Conservation (phyloP, 2,888 invertebrate species). For the Pterostichus niger region DNA sequence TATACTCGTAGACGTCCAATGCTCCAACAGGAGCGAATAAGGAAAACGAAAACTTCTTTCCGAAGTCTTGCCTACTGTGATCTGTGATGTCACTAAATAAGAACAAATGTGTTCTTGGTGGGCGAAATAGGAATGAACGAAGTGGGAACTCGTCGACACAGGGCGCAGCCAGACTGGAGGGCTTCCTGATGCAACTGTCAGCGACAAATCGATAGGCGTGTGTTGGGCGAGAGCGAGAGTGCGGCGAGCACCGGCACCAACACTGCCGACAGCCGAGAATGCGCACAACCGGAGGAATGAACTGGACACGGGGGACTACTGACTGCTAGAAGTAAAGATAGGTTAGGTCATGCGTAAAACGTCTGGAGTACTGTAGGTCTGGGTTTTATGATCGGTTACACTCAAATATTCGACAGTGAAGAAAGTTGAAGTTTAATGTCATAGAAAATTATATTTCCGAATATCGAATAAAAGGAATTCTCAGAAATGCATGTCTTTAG, state of each 20-base stretch:
- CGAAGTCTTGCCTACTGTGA: too few species aligned
- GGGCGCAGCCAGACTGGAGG: slow-evolving; percentile 36
- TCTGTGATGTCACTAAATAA: too few species aligned
- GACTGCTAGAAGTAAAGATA: not conserved
- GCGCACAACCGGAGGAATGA: not conserved
- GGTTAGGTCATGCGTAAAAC: not conserved
- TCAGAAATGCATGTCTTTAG: too few species aligned
- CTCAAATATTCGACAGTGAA: too few species aligned
- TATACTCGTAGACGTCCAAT: too few species aligned
- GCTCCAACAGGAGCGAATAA: too few species aligned
- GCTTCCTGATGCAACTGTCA: slow-evolving; percentile 47
- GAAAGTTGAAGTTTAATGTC: too few species aligned
- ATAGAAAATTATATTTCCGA: too few species aligned
- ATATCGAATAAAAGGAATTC: too few species aligned
- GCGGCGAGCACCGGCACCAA: not conserved
- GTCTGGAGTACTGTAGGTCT: not conserved
- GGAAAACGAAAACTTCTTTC: too few species aligned
- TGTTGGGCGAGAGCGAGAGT: slow-evolving; percentile 40
- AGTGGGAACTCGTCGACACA: not conserved
- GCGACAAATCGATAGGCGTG: slow-evolving; percentile 59
- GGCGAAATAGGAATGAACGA: too few species aligned
- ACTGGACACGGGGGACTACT: not conserved
- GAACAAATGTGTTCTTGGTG: not conserved
- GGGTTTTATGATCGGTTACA: not conserved
- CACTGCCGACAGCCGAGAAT: too few species aligned